Percentiles rank a stretch among this genome's conserved stretches.
phyloP scores from a whole-genome alignment of 2,797 vertebrate species.

The Meda fulgida region DNA sequence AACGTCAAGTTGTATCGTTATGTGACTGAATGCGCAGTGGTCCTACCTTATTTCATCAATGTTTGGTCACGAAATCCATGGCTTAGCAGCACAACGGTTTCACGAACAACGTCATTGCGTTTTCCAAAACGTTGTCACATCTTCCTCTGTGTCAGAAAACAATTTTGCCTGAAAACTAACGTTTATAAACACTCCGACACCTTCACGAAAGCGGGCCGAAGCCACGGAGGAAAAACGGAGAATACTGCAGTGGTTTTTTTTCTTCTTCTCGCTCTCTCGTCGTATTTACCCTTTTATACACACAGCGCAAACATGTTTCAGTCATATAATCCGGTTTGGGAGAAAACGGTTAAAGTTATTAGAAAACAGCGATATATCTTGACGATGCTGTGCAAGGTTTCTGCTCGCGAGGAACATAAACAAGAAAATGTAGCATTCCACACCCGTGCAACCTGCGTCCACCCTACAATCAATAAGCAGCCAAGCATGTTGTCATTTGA shows the following conservation, averaged over 20 bases:
- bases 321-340: background rate
- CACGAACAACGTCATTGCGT: conserved; percentile 21
- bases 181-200: conserved; percentile 18
- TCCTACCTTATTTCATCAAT: conserved; percentile 56
- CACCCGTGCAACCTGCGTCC: conserved; percentile 80
- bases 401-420: conserved; percentile 67
- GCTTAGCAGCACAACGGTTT: conserved; percentile 36
- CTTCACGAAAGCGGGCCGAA: conserved; percentile 31
- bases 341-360: conserved; percentile 23
- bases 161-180: conserved; percentile 26
- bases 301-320: conserved; percentile 1
- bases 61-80: conserved; percentile 42
- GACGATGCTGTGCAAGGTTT: conserved; percentile 54
- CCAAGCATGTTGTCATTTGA: conserved; percentile 36
- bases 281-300: conserved; percentile 8
- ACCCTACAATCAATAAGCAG: conserved; percentile 73
- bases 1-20: conserved; percentile 4
- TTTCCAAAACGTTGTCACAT: conserved; percentile 30
- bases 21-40: conserved; percentile 46
- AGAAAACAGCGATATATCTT: conserved; percentile 25
- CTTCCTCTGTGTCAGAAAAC: background rate
- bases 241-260: conserved; percentile 82
- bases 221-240: conserved; percentile 49
- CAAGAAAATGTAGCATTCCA: conserved; percentile 75
- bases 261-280: conserved; percentile 53